Evolutionary conservation across 2,113 vertebrate species (phyloP), one percentile per base, ranked within the genome.

Genomic region (Chroicocephalus ridibundus): DNA sequence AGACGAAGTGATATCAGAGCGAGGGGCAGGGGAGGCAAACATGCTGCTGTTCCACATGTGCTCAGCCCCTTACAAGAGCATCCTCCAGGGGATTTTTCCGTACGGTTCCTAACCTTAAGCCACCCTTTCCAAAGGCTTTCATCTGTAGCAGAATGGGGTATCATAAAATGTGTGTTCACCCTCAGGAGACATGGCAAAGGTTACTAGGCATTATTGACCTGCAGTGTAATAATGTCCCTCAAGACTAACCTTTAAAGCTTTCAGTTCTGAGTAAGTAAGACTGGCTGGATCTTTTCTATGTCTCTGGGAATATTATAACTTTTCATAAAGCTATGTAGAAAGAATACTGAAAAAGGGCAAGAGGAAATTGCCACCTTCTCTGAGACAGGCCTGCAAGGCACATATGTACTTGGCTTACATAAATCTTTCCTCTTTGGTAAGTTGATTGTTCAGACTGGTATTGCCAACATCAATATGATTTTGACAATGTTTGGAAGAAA

Each of bases 221-320:
- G 86, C 95, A 87, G 61, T 96, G 47, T 96, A 97, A 96, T 96
- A 97, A 91, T 62, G 94, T 97, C 97, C 96, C 97, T 96, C 76
- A 82, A 97, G 97, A 95, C 94, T 97, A 97, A 97, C 97, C 96
- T 97, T 97, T 97, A 97, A 96, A 97, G 97, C 94, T 97, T 98
- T 98, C 96, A 92, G 78, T 88, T 97, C 82, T 96, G 85, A 91
- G 94, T 95, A 91, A 97, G 94, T 95, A 76, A 97, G 87, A 89
- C 92, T 94, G 85, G 86, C 82, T 80, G 93, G 89, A 97, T 94
- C 91, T 96, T 97, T 95, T 82, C 95, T 96, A 47, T 94, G 82
- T 97, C 97, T 97, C 97, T 94, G 95, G 95, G 90, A 97, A 96
- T 97, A 94, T 96, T 95, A 90, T 81, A 96, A 96, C 94, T 95